Evolutionary conservation across 2,113 vertebrate species (phyloP).

Genomic region (Bambusicola thoracicus): DNA sequence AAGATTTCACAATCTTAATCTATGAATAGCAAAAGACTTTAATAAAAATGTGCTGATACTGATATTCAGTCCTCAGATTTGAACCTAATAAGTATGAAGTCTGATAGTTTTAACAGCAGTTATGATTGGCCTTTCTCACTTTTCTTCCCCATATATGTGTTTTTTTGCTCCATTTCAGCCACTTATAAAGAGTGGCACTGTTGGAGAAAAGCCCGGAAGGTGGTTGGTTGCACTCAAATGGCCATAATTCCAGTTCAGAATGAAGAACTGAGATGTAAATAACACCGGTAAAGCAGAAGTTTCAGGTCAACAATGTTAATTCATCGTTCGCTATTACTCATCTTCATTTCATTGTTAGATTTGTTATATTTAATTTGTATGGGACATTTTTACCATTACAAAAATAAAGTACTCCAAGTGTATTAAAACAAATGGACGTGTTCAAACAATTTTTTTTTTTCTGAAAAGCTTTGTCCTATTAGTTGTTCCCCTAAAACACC

Average conservation of each 20-base stretch:
- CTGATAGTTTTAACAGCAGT: background rate
- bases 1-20: background rate
- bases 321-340: background rate
- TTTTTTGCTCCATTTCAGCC: background rate
- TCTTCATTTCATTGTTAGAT: background rate
- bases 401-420: background rate
- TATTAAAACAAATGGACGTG: background rate
- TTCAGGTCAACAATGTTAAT: background rate
- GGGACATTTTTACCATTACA: background rate
- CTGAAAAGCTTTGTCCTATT: background rate
- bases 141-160: background rate
- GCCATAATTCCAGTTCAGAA: background rate
- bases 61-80: background rate
- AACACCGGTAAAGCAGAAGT: background rate
- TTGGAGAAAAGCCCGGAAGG: background rate
- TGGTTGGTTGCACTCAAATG: background rate
- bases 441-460: background rate
- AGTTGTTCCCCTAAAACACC: background rate
- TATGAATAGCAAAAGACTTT: background rate
- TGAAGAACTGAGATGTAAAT: background rate
- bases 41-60: background rate
- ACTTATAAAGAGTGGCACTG: background rate
- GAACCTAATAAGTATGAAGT: background rate
- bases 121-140: background rate
- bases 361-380: background rate